A percentile compares a stretch with the other conserved stretches of the same genome.
phyloP scores from a whole-genome alignment of 2,113 vertebrate genomes.

The Nothocercus julius region DNA sequence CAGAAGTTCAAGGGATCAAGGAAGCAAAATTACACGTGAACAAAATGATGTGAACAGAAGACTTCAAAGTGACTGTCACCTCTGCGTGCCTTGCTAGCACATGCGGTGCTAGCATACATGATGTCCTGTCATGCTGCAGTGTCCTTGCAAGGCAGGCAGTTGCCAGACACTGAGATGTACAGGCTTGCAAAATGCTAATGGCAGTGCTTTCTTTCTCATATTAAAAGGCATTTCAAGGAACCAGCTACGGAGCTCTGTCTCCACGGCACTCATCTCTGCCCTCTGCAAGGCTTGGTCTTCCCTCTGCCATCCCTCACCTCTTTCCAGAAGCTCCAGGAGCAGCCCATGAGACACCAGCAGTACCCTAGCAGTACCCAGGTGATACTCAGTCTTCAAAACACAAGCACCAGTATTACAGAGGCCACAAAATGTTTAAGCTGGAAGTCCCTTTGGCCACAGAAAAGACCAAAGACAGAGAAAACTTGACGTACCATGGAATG shows the following conservation, averaged over 20 bases:
- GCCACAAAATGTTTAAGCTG: background rate
- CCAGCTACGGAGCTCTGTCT: background rate
- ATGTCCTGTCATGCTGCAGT: background rate
- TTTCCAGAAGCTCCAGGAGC: background rate
- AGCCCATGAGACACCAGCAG: background rate
- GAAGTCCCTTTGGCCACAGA: background rate
- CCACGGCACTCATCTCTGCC: background rate
- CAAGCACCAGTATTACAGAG: background rate
- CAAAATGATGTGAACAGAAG: background rate
- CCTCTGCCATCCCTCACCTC: background rate
- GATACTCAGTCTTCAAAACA: background rate
- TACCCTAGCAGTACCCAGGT: background rate
- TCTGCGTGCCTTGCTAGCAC: background rate
- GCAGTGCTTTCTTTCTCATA: background rate
- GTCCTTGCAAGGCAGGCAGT: background rate
- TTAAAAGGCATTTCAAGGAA: background rate
- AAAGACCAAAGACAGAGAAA: background rate
- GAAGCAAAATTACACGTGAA: background rate
- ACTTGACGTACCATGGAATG: background rate
- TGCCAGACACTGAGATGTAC: background rate
- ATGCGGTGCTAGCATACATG: fast-evolving
- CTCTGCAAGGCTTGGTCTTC: background rate
- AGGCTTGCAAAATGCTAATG: background rate
- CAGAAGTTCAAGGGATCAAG: background rate
- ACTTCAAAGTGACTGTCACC: background rate